Base-by-base conservation (phyloP, 2,113 vertebrate species). In the Hippocampus guttulatus region DNA sequence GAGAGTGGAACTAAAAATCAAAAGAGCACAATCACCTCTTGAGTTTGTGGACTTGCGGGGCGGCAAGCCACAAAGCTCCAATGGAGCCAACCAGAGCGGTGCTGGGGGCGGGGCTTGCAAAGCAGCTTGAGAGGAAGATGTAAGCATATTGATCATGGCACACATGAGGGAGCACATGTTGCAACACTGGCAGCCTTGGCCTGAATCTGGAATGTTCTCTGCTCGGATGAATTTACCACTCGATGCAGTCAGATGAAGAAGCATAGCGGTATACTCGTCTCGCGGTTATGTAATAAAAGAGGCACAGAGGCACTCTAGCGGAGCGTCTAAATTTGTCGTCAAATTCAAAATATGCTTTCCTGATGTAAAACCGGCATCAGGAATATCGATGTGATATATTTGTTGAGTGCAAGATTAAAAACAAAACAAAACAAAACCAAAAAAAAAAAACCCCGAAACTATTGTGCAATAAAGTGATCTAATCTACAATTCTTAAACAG, bases 151-250 rank as follows among this genome's bases (percentile, higher is more conserved):
- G 75, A 86, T 85, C 82, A 75, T 52, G 70, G 33, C 73, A 88
- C 83, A 89, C 87, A 90, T 82, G 85, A 90, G 72, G 73, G 69
- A 83, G 71, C 86, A 86, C 87, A 91, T 83, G 85, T 78, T 86
- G 71, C 8, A 77, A 43, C 38, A 43, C 63, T 64, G 16, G 78
- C 63, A 43, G 20, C 63, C n/a, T n/a, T n/a, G 6, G 33, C 16
- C 38, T 64, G 38, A 6, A 43, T n/a, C 33, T n/a, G 18, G 16
- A 33, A 33, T 11, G 60, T 27, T 33, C 60, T 16, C 23, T 33
- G 60, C 51, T 10, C 51, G 8, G 8, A n/a, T 15, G 60, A 33
- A 62, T 62, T 30, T 62, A 16, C 25, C 30, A 21, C 61, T 30
- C 61, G 6, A 20, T 38, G 64, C 64, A 2, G n/a, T 65, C 64